Evolutionary conservation across 2,888 invertebrate genomes (phyloP).

Genomic region (Standfussiana lucernea): DNA sequence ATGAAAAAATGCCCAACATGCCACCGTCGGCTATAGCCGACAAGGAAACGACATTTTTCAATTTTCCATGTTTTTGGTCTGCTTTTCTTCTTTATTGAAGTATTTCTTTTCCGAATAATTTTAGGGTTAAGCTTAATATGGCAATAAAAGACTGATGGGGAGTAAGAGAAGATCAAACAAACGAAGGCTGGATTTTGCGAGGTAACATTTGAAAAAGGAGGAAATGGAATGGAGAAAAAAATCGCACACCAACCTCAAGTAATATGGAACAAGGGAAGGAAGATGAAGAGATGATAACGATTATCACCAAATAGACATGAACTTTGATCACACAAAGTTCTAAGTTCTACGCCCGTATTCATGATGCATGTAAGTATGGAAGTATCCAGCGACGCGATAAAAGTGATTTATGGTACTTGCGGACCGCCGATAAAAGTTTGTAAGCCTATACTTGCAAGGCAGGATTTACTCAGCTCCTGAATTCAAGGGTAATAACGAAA

Average conservation of each 20-base stretch:
- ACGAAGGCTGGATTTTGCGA: neutral
- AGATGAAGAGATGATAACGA: neutral
- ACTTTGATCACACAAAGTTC: constrained; percentile 54
- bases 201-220: neutral
- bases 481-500: constrained; percentile 70
- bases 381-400: constrained; percentile 70
- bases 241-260: neutral
- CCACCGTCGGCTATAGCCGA: too few relatives aligned
- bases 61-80: neutral
- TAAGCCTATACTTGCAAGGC: constrained; percentile 51
- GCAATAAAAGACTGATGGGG: neutral
- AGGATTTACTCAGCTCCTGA: constrained; percentile 55
- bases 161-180: neutral
- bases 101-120: neutral
- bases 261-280: neutral
- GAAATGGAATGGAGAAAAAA: neutral
- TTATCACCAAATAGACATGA: constrained; percentile 33
- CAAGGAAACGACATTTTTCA: too few relatives aligned
- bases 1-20: too few relatives aligned
- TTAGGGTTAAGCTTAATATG: too few relatives aligned
- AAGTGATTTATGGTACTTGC: constrained; percentile 73
- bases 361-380: constrained; percentile 54
- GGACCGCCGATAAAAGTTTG: constrained; percentile 64
- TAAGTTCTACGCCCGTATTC: constrained; percentile 37
- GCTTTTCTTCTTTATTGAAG: neutral